Percentiles rank a stretch among this genome's conserved stretches.
phyloP scores from a whole-genome alignment of 30 jellyfish, hydroid and myxozoan genomes.

The Rhopilema esculentum region DNA sequence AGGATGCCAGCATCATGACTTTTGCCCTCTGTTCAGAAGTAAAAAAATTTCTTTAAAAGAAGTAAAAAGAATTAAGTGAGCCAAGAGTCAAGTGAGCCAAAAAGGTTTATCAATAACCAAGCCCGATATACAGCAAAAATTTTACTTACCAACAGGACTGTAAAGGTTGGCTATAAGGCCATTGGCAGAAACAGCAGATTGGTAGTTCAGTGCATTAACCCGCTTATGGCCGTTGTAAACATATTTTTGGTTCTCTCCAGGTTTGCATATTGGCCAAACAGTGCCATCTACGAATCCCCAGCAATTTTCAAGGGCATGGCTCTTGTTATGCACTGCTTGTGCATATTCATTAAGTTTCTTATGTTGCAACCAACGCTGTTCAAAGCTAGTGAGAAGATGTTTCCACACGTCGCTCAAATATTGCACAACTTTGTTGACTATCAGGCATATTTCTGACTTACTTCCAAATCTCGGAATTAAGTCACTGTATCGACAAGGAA shows the following conservation, averaged over 20 bases:
- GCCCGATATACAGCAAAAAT: too few relatives aligned
- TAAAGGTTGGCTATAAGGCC: slow-evolving; percentile 52
- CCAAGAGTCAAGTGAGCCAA: too few relatives aligned
- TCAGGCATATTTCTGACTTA: slow-evolving; percentile 43
- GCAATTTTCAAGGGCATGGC: slow-evolving; percentile 65
- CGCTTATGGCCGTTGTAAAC: slow-evolving; percentile 76
- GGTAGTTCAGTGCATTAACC: slow-evolving; percentile 72
- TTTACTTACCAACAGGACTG: slow-evolving; percentile 61
- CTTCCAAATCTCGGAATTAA: slow-evolving; percentile 68
- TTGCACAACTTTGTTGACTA: slow-evolving; percentile 19
- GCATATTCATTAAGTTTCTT: slow-evolving; percentile 28
- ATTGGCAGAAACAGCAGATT: slow-evolving; percentile 67
- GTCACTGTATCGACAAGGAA: slow-evolving; percentile 70
- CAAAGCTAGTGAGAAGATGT: slow-evolving; percentile 52
- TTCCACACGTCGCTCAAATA: slow-evolving; percentile 19
- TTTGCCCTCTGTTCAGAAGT: slow-evolving; percentile 68
- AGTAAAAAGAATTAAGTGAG: too few relatives aligned
- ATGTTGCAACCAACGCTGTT: slow-evolving; percentile 54
- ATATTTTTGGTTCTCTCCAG: slow-evolving; percentile 50
- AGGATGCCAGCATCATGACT: slow-evolving; percentile 64
- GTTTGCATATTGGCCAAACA: slow-evolving; percentile 72
- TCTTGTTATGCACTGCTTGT: slow-evolving; percentile 57
- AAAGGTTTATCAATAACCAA: too few relatives aligned
- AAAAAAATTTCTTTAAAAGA: too few relatives aligned
- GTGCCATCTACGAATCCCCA: slow-evolving; percentile 78